A percentile compares a stretch with the other conserved stretches of the same genome.
Conservation (phyloP, 1,140 invertebrate species). For the Pseudomyrmex dendroicus region DNA sequence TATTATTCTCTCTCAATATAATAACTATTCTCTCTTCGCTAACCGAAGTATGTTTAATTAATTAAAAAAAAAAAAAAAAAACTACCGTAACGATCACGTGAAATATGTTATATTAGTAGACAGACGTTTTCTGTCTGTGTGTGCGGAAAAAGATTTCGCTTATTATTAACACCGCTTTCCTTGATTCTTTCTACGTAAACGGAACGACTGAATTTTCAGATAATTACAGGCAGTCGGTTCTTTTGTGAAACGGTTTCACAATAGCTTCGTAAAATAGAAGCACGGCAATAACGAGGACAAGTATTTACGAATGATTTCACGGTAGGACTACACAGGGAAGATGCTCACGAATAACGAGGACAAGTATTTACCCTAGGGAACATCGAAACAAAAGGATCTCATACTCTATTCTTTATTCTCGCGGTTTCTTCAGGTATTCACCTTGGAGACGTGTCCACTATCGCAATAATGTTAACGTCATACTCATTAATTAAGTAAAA, state of each 20-base stretch:
- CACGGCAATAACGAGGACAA: constrained; percentile 65
- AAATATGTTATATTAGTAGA: too few relatives aligned
- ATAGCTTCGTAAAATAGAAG: constrained; percentile 46
- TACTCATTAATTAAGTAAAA: constrained; percentile 62
- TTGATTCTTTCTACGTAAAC: constrained; percentile 9
- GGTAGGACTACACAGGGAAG: constrained; percentile 48
- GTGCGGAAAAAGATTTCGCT: constrained; percentile 7
- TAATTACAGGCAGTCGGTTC: constrained; percentile 52
- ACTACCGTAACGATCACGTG: too few relatives aligned
- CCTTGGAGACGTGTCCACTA: constrained; percentile 15
- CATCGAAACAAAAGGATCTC: constrained; percentile 71
- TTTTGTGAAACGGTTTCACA: constrained; percentile 47
- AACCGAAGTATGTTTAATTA: too few relatives aligned
- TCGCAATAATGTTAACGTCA: constrained; percentile 64
- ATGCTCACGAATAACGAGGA: constrained; percentile 67
- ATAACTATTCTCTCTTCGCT: too few relatives aligned
- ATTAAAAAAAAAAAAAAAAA: too few relatives aligned
- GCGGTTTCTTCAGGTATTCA: constrained; percentile 55
- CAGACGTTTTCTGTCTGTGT: too few relatives aligned
- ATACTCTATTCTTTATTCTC: constrained; percentile 72
- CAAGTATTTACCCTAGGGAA: constrained; percentile 74
- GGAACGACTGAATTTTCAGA: constrained; percentile 1
- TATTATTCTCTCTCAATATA: too few relatives aligned
- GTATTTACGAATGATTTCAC: constrained; percentile 70
- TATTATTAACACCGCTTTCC: not conserved